phyloP scores from a whole-genome alignment of 1,140 invertebrate genomes.

The Brachystomella parvula region DNA sequence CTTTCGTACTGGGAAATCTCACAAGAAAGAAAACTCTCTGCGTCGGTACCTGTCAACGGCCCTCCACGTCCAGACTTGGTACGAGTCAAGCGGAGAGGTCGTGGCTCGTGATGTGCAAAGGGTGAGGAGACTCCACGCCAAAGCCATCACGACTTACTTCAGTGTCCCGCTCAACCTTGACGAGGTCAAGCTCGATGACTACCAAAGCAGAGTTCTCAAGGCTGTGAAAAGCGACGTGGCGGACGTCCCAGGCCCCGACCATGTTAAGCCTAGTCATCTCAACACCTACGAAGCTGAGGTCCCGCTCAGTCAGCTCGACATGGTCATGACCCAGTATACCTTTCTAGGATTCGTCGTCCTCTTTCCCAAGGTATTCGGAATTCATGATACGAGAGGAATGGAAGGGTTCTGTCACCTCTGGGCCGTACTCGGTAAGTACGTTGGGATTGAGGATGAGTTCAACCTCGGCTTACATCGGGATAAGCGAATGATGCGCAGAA shows the following conservation, averaged over 20 bases:
- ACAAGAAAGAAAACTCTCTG: conserved; percentile 17
- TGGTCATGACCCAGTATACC: conserved; percentile 74
- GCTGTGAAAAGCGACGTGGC: neutral
- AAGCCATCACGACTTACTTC: neutral
- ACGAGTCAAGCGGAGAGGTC: conserved; percentile 19
- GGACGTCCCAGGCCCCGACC: neutral
- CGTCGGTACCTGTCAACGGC: conserved; percentile 31
- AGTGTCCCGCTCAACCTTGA: neutral
- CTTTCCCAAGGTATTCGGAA: conserved; percentile 51
- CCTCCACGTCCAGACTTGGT: conserved; percentile 32
- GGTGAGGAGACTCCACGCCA: neutral
- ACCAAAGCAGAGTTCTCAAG: neutral
- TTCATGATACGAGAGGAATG: conserved; percentile 39
- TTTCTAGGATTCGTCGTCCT: conserved; percentile 71
- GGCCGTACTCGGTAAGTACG: conserved; percentile 45
- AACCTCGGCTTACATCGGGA: conserved; percentile 49
- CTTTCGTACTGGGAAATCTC: conserved; percentile 23
- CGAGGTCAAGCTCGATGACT: neutral
- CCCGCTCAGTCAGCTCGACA: conserved; percentile 58
- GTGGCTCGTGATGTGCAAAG: neutral
- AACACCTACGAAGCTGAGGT: conserved; percentile 11
- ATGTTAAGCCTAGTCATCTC: neutral
- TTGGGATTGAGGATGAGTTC: conserved; percentile 48
- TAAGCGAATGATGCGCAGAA: neutral
- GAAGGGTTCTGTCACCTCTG: conserved; percentile 48